Percentiles rank a stretch among this genome's conserved stretches.
phyloP scores from a whole-genome alignment of 2,888 invertebrate genomes.

The Hypselothyrea guttata region DNA sequence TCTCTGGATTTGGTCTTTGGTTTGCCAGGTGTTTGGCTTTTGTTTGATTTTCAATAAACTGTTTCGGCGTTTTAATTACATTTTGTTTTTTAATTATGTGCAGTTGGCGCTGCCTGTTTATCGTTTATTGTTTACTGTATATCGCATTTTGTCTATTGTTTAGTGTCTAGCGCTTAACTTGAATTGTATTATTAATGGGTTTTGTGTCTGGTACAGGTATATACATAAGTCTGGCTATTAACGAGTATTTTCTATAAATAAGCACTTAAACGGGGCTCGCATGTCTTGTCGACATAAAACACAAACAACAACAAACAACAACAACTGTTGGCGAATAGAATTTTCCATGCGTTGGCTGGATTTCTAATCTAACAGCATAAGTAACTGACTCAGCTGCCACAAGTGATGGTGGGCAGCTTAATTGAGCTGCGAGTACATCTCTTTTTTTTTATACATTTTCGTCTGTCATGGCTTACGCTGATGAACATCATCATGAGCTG shows the following conservation, averaged over 20 bases:
- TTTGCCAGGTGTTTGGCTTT: no score
- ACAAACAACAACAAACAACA: no score
- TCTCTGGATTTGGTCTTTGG: not conserved
- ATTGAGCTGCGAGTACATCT: constrained; percentile 57
- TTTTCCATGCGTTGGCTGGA: constrained; percentile 60
- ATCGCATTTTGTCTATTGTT: constrained; percentile 19
- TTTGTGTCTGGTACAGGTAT: constrained; percentile 50
- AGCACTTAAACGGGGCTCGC: constrained; percentile 50
- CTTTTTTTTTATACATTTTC: constrained; percentile 29
- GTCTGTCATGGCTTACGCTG: constrained; percentile 53
- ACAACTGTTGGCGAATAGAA: constrained; percentile 36
- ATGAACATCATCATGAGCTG: constrained; percentile 31
- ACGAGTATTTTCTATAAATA: constrained; percentile 53
- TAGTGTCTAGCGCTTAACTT: not conserved
- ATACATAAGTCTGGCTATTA: constrained; percentile 23
- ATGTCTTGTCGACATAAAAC: constrained; percentile 56
- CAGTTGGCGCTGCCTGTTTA: constrained; percentile 39
- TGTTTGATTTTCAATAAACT: constrained; percentile 1
- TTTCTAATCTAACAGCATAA: constrained; percentile 55
- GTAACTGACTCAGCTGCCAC: constrained; percentile 35
- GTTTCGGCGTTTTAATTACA: not conserved
- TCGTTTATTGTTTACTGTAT: constrained; percentile 22
- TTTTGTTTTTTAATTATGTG: constrained; percentile 43
- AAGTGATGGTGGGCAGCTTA: constrained; percentile 69
- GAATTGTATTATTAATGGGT: constrained; percentile 47